These are phyloP conservation scores for Mythimna loreyi DNA, from an alignment of 2,888 invertebrate genomes.

Conservation along the genomic window DNA sequence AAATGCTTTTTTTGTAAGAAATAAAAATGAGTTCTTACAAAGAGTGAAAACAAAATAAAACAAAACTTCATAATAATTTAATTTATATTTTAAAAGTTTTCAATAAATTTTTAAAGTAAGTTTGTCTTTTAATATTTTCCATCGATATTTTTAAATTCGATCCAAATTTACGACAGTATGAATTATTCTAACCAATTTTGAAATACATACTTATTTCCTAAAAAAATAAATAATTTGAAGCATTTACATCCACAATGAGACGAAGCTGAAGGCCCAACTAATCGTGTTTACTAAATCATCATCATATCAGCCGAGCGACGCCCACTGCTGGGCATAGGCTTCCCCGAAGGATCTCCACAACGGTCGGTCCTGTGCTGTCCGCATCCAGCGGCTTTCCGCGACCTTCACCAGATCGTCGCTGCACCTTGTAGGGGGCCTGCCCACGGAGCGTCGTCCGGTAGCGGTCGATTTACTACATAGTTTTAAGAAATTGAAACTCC, in stretches of 20 bases:
- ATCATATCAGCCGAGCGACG: too few species aligned
- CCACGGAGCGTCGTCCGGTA: too few species aligned
- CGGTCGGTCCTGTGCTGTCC: too few species aligned
- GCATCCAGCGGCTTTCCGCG: too few species aligned
- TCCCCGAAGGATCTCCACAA: too few species aligned
- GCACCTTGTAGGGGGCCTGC: too few species aligned
- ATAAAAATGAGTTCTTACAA: neutral
- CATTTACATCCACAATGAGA: neutral
- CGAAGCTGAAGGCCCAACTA: neutral
- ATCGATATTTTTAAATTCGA: neutral
- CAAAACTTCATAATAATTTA: neutral
- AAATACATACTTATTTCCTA: too few species aligned
- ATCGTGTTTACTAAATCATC: neutral
- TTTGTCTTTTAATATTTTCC: neutral
- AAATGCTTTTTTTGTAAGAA: too few species aligned
- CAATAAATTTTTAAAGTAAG: conserved; percentile 1
- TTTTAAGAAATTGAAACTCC: conserved; percentile 8
- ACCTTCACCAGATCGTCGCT: too few species aligned
- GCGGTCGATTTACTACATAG: too few species aligned
- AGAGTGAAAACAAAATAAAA: neutral
- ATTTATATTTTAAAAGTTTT: neutral
- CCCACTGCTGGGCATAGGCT: too few species aligned
- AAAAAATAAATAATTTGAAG: neutral
- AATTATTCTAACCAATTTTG: neutral
- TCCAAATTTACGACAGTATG: neutral